Percentiles rank a stretch among this genome's conserved stretches.
Conservation (phyloP, 2,797 vertebrate genomes). For the Cyprinella venusta region DNA sequence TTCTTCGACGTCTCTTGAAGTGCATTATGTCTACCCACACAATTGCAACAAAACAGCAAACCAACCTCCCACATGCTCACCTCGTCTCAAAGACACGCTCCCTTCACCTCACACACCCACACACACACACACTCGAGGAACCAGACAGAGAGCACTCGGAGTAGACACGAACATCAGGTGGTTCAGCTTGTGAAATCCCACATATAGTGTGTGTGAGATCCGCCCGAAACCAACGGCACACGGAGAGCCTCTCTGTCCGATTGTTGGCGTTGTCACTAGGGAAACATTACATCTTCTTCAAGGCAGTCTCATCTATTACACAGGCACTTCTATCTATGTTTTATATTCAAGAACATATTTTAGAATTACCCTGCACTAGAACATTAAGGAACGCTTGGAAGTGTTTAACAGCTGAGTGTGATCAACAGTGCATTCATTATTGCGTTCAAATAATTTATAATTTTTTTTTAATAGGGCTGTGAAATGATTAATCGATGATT, state of each 20-base stretch:
- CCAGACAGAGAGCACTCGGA: slow-evolving; percentile 42
- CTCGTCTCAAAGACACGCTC: slow-evolving; percentile 56
- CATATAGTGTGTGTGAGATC: slow-evolving; percentile 36
- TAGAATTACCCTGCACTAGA: neutral
- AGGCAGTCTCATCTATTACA: neutral
- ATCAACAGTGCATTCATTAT: too few species aligned
- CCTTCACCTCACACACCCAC: slow-evolving; percentile 37
- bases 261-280: neutral
- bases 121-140: slow-evolving; percentile 14
- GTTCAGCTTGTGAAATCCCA: slow-evolving; percentile 51
- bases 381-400: neutral
- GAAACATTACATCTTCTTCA: neutral
- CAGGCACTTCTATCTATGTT: neutral
- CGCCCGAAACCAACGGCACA: neutral
- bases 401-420: too few species aligned
- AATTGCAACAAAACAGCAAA: slow-evolving; percentile 53
- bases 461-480: too few species aligned
- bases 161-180: slow-evolving; percentile 44
- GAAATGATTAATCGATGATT: too few species aligned
- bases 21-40: slow-evolving; percentile 59
- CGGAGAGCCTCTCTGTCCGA: neutral
- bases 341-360: neutral
- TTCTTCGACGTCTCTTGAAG: slow-evolving; percentile 47
- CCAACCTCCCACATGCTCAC: slow-evolving; percentile 51
- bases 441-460: too few species aligned